Base-by-base conservation (phyloP, 2,888 invertebrate genomes). In the Acleris emargana region DNA sequence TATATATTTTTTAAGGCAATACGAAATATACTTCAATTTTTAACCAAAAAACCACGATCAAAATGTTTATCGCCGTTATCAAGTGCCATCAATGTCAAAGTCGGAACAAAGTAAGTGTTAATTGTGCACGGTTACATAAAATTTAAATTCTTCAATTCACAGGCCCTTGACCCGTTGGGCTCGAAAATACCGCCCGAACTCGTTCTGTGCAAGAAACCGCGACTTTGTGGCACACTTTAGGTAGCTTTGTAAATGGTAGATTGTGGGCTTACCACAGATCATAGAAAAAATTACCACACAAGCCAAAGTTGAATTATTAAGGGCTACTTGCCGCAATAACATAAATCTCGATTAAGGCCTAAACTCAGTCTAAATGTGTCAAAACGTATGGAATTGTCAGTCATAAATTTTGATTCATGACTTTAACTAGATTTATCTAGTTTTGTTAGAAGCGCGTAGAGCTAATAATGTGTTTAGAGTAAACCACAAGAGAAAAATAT, bases 131-230 rank as follows among this genome's bases (percentile, higher is more conserved):
- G 52, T 66, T 66, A 66, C 52, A 61, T 66, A 61, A 66, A 60
- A 61, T 54, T 38, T 25, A 45, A 66, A 61, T 60, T 54, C 50
- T 38, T 38, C 13, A 13, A 13, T 53, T 58, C 50, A 20, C 50
- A 32, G 60, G 66, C 66, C 66, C 66, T 66, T 66, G 66, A 66
- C 66, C 66, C 60, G 61, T 28, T 13, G 38, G 38, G 38, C 13
- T 4, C 45, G 45, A 57, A 66, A 61, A 52, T 61, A 42, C 45
- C 55, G 47, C 51, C 60, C 38, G 52, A 66, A 66, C 66, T 22
- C 18, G 66, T 66, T 66, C 25, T 60, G 64, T 32, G 45, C 55
- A 17, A 62, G 55, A 50, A 62, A 51, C 25, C 55, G 55, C 60
- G 32, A 60, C 52, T 66, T 61, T 60, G 66, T 55, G 60, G 57